phyloP scores from a whole-genome alignment of 2,888 invertebrate genomes.

The Dorcus parallelipipedus region DNA sequence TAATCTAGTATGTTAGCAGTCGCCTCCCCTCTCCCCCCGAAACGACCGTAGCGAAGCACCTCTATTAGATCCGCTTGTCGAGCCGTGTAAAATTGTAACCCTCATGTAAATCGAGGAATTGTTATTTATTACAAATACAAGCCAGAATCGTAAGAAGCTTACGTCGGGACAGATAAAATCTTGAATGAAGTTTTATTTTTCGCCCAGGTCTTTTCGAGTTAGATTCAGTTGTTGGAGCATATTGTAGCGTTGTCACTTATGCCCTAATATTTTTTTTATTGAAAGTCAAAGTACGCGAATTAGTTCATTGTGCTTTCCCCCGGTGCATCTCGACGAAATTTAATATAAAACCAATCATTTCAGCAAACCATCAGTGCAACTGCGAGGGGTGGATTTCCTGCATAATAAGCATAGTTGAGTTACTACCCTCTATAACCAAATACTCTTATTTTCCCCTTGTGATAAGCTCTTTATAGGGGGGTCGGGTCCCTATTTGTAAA shows the following conservation, averaged over 20 bases:
- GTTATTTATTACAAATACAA: conserved; percentile 11
- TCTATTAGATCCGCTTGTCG: conserved; percentile 6
- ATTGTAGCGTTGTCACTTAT: too few relatives aligned
- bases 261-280: neutral
- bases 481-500: conserved; percentile 25
- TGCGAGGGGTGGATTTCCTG: conserved; percentile 10
- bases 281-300: neutral
- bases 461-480: conserved; percentile 17
- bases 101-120: conserved; percentile 9
- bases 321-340: conserved; percentile 10
- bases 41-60: neutral
- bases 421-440: conserved; percentile 1
- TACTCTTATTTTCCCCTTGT: conserved; percentile 5
- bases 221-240: too few relatives aligned
- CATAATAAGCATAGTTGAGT: conserved; percentile 17
- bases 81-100: conserved; percentile 3
- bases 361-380: conserved; percentile 21
- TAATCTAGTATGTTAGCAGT: neutral
- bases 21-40: neutral
- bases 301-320: neutral
- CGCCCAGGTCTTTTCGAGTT: too few relatives aligned
- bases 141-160: neutral
- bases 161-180: neutral
- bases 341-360: conserved; percentile 24
- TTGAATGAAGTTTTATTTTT: too few relatives aligned